These are phyloP conservation scores for Agrenia bidenticulata DNA, from an alignment of 2,888 invertebrate species.

Conservation along the genomic window DNA sequence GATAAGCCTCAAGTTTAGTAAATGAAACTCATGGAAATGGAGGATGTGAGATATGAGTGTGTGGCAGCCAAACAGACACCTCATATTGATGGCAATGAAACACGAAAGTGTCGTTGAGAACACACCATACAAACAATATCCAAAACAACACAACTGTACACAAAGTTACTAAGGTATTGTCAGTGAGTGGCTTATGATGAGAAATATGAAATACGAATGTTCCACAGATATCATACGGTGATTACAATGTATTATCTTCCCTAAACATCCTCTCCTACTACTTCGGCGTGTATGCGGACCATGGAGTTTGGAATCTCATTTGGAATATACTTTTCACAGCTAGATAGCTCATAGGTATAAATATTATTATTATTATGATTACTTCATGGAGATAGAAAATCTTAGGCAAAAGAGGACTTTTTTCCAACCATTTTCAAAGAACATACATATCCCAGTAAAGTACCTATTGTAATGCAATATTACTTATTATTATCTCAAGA, in stretches of 20 bases:
- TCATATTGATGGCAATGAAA: constrained; percentile 46
- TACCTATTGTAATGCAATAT: constrained; percentile 6
- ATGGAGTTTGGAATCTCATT: too few relatives aligned
- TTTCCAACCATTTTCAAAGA: constrained; percentile 2
- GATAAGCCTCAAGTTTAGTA: neutral
- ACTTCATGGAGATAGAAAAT: neutral
- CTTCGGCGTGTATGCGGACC: too few relatives aligned
- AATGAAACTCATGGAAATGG: constrained; percentile 22
- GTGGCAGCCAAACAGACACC: constrained; percentile 37
- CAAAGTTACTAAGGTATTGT: neutral
- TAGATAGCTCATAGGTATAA: too few relatives aligned
- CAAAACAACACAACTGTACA: neutral
- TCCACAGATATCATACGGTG: too few relatives aligned
- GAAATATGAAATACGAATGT: too few relatives aligned
- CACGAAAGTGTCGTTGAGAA: constrained; percentile 50
- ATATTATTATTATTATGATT: too few relatives aligned
- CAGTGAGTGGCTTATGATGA: too few relatives aligned
- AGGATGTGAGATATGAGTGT: constrained; percentile 42
- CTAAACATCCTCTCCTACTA: too few relatives aligned
- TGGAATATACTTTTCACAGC: too few relatives aligned
- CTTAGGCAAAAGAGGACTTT: constrained; percentile 3
- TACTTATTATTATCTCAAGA: constrained; percentile 1
- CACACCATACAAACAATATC: constrained; percentile 28
- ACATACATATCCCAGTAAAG: neutral
- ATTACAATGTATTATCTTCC: too few relatives aligned